A percentile compares a stretch with the other conserved stretches of the same genome.
Evolutionary conservation across 1,140 invertebrate species (phyloP).

Genomic region (Ganaspis sp.): DNA sequence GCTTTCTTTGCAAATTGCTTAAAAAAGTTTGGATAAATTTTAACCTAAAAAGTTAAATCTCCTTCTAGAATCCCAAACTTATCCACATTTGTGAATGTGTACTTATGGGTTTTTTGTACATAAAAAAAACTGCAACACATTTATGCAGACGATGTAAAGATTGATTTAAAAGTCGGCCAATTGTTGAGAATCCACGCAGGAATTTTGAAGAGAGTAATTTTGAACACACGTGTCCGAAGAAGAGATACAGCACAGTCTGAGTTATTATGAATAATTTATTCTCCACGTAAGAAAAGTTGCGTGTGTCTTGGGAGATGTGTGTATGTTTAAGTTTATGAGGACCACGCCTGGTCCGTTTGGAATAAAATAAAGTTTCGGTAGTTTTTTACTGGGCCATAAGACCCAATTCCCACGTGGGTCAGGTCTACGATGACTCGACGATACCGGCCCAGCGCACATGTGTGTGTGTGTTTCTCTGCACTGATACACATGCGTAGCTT

Average conservation of each 20-base stretch:
- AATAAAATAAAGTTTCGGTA: constrained; percentile 42
- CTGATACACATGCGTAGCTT: constrained; percentile 31
- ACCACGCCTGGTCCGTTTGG: constrained; percentile 46
- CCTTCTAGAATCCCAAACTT: too few relatives aligned
- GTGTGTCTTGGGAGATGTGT: neutral
- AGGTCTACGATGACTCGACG: constrained; percentile 57
- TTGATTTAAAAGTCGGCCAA: neutral
- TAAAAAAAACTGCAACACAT: too few relatives aligned
- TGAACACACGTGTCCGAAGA: neutral
- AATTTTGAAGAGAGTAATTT: neutral
- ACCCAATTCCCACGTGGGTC: constrained; percentile 64
- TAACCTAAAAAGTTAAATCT: too few relatives aligned
- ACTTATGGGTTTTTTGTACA: too few relatives aligned
- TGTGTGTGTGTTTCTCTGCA: constrained; percentile 30
- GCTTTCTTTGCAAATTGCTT: too few relatives aligned
- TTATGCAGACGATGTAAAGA: too few relatives aligned
- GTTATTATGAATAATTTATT: constrained; percentile 26
- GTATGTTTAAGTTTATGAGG: constrained; percentile 39
- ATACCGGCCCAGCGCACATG: constrained; percentile 37
- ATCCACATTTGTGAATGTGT: too few relatives aligned
- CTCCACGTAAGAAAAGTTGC: neutral
- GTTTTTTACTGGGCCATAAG: constrained; percentile 36
- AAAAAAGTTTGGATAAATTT: too few relatives aligned
- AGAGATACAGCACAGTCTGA: neutral
- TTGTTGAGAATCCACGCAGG: neutral